Percentiles rank a stretch among this genome's conserved stretches.
phyloP scores from a whole-genome alignment of 2,113 vertebrate species.

The Pachyramphus minor region DNA sequence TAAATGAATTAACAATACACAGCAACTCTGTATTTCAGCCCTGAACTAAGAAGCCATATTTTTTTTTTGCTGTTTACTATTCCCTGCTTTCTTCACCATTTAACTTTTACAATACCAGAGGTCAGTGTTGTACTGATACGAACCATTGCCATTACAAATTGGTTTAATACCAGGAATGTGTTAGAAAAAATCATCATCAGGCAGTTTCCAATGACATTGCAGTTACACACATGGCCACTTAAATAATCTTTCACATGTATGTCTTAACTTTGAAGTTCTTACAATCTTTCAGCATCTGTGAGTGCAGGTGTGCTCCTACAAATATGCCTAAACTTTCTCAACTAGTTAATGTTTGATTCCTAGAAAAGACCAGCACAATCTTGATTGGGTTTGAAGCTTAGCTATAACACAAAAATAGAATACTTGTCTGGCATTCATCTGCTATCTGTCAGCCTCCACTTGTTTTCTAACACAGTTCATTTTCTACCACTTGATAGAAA shows the following conservation, averaged over 20 bases:
- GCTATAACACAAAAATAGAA: neutral
- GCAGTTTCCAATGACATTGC: neutral
- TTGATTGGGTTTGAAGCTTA: slow-evolving; percentile 16
- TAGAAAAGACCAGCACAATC: neutral
- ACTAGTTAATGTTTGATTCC: neutral
- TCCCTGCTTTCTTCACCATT: neutral
- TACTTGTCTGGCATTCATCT: slow-evolving; percentile 10
- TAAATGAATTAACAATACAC: neutral
- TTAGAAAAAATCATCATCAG: neutral
- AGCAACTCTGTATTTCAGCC: neutral
- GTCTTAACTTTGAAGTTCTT: neutral
- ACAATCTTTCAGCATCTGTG: neutral
- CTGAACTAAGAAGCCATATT: neutral
- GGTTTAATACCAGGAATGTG: neutral
- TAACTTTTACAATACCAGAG: neutral
- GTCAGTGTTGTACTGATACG: neutral
- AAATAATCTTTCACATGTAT: neutral
- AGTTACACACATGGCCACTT: neutral
- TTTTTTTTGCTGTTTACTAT: neutral
- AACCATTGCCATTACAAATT: neutral
- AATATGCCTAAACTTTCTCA: neutral
- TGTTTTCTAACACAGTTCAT: slow-evolving; percentile 30
- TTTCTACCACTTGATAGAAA: slow-evolving; percentile 36
- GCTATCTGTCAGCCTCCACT: slow-evolving; percentile 16
- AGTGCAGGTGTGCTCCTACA: neutral